A percentile compares a stretch with the other conserved stretches of the same genome.
phyloP scores from a whole-genome alignment of 2,888 invertebrate genomes.

The Drosophila falleni region DNA sequence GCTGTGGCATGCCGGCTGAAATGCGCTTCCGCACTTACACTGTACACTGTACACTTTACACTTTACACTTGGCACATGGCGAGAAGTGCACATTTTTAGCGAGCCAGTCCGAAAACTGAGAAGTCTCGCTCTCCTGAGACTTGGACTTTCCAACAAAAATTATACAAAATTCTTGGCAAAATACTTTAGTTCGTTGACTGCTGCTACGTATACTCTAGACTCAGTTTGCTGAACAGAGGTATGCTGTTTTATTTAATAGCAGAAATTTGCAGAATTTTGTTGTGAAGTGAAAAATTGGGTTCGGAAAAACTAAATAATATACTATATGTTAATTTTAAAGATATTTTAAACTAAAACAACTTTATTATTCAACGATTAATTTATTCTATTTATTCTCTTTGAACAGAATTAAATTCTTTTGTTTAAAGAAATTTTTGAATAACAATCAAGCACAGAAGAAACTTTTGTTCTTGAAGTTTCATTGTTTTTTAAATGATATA shows the following conservation, averaged over 20 bases:
- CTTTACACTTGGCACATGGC: conserved; percentile 34
- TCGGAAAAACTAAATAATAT: too few species aligned
- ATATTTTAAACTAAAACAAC: too few species aligned
- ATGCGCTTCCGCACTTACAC: conserved; percentile 39
- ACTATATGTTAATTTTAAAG: too few species aligned
- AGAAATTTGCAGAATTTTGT: neutral
- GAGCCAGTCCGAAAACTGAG: conserved; percentile 6
- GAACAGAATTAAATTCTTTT: too few species aligned
- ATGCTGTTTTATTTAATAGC: neutral
- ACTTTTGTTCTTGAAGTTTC: too few species aligned
- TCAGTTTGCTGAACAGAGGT: neutral
- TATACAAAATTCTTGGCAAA: conserved; percentile 45
- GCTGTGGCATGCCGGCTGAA: conserved; percentile 21
- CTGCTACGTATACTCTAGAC: conserved; percentile 15
- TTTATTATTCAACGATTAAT: too few species aligned
- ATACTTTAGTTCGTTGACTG: conserved; percentile 33
- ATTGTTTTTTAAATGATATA: too few species aligned
- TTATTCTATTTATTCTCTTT: too few species aligned
- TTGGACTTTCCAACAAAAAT: conserved; percentile 26
- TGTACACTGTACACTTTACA: too few species aligned
- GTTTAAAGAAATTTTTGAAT: too few species aligned
- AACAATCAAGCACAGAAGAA: too few species aligned
- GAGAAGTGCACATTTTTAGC: conserved; percentile 60
- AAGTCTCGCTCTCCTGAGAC: conserved; percentile 4
- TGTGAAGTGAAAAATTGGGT: too few species aligned